Evolutionary conservation across 2,113 vertebrate genomes (phyloP).

Genomic region (Xyrauchen texanus): DNA sequence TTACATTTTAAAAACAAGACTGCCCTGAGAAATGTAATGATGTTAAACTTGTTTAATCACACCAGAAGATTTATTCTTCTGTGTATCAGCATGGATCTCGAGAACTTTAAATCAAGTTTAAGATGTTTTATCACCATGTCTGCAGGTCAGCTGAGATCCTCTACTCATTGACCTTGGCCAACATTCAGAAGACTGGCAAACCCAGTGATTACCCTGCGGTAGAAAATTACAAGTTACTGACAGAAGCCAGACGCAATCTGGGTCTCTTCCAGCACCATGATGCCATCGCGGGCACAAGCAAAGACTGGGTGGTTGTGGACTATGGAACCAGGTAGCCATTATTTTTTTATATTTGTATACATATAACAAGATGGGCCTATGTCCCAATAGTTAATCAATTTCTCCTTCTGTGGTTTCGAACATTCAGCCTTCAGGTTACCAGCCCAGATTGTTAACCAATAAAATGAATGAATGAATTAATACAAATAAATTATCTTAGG

Average conservation of each 20-base stretch:
- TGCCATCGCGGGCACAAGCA: conserved; percentile 87
- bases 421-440: no score
- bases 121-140: conserved; percentile 17
- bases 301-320: conserved; percentile 88
- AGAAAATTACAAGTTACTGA: conserved; percentile 76
- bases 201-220: conserved; percentile 75
- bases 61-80: neutral
- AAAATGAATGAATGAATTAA: no score
- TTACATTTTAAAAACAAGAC: no score
- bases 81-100: neutral
- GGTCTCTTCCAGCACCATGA: conserved; percentile 94
- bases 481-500: no score
- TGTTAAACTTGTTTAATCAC: no score
- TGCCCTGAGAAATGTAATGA: no score
- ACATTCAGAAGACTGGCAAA: conserved; percentile 73
- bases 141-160: conserved; percentile 87
- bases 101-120: conserved; percentile 6
- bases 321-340: conserved; percentile 86
- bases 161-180: conserved; percentile 81
- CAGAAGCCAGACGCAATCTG: conserved; percentile 80
- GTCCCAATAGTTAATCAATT: no score
- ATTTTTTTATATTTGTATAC: no score
- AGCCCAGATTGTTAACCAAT: no score
- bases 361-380: no score
- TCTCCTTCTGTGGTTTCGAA: no score